These are phyloP conservation scores for Melanotaenia parkinsoni DNA, from an alignment of 2,797 vertebrate genomes.

Conservation along the genomic window DNA sequence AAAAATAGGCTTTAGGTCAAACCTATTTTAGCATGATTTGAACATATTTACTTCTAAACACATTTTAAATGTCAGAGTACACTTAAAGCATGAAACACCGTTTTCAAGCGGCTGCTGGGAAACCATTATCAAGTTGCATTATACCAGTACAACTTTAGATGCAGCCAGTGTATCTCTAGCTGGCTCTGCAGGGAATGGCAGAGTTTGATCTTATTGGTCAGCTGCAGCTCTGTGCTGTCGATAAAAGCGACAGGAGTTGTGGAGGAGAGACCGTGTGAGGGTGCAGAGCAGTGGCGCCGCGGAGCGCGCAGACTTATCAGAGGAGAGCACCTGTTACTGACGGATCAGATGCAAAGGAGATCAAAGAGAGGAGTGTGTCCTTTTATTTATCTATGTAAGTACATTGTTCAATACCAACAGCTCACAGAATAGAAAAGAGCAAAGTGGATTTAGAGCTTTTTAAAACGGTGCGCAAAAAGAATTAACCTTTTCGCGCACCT, in stretches of 20 bases:
- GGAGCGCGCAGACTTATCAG: conserved; percentile 40
- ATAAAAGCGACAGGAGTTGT: conserved; percentile 64
- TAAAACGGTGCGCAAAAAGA: conserved; percentile 24
- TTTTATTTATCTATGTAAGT: conserved; percentile 53
- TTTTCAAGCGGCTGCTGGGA: neutral
- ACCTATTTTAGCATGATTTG: neutral
- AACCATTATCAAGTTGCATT: neutral
- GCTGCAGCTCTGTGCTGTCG: conserved; percentile 48
- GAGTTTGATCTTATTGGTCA: conserved; percentile 77
- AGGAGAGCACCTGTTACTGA: conserved; percentile 50
- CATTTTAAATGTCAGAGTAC: neutral
- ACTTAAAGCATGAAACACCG: neutral
- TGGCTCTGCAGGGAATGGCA: conserved; percentile 29
- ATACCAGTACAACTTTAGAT: neutral
- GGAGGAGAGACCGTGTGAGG: conserved; percentile 52
- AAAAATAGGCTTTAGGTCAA: neutral
- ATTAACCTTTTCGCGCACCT: conserved; percentile 32
- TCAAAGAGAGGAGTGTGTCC: neutral
- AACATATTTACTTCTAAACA: neutral
- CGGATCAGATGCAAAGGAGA: conserved; percentile 14
- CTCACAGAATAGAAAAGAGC: too few species aligned
- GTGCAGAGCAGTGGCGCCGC: conserved; percentile 61
- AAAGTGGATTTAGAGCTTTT: neutral
- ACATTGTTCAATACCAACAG: neutral
- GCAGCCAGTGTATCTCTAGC: conserved; percentile 19